A percentile compares a stretch with the other conserved stretches of the same genome.
Conservation (phyloP, 2,797 vertebrate species). For the Argyrosomus regius region DNA sequence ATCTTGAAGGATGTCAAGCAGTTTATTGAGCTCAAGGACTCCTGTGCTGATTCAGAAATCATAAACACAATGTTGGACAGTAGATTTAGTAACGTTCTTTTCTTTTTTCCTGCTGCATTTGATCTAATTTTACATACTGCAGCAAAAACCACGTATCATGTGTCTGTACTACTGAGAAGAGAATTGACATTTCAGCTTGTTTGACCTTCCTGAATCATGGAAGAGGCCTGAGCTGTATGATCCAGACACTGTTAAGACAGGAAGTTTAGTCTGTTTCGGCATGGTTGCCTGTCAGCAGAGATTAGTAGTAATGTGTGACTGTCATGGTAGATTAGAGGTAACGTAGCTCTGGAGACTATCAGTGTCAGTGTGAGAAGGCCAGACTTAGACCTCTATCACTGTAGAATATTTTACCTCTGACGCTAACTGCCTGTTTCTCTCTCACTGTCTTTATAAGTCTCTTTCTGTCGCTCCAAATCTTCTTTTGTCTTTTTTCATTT, state of each 20-base stretch:
- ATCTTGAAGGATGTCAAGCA: neutral
- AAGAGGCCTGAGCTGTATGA: slow-evolving; percentile 27
- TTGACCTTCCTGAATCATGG: slow-evolving; percentile 34
- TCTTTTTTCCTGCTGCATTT: neutral
- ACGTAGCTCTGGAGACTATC: slow-evolving; percentile 72
- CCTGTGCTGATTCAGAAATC: neutral
- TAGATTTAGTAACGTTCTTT: neutral
- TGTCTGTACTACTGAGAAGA: neutral
- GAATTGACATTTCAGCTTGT: slow-evolving; percentile 38
- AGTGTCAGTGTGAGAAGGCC: slow-evolving; percentile 69
- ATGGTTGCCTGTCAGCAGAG: slow-evolving; percentile 66
- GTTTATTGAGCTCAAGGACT: slow-evolving; percentile 3
- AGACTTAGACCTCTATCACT: slow-evolving; percentile 50
- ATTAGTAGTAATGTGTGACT: slow-evolving; percentile 74
- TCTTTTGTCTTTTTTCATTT: neutral
- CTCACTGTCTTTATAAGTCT: slow-evolving; percentile 17
- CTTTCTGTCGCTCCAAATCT: slow-evolving; percentile 2
- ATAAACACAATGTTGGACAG: neutral
- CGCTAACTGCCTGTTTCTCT: slow-evolving; percentile 37
- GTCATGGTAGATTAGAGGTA: slow-evolving; percentile 75
- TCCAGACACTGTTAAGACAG: slow-evolving; percentile 68
- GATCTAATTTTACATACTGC: neutral
- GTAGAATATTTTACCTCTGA: slow-evolving; percentile 34
- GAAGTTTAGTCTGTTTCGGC: slow-evolving; percentile 79
- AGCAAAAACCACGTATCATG: neutral